Conservation (phyloP, 2,888 invertebrate genomes). For the Andrena minutula region DNA sequence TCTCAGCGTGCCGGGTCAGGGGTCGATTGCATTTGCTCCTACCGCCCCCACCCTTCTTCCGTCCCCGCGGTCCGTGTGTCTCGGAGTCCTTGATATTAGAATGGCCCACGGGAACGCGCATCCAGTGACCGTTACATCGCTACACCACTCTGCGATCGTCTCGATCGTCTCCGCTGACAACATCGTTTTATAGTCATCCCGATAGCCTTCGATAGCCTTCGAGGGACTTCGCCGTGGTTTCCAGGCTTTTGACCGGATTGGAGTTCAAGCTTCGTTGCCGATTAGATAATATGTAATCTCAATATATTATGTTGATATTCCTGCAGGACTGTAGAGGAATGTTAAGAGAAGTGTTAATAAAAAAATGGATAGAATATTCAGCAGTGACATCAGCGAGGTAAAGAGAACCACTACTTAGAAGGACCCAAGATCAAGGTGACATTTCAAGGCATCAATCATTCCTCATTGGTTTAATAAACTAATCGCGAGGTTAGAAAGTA, state of each 20-base stretch:
- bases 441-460: slow-evolving; percentile 30
- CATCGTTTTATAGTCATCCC: slow-evolving; percentile 76
- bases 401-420: not conserved
- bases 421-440: slow-evolving; percentile 28
- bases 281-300: too few relatives aligned
- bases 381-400: too few relatives aligned
- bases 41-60: slow-evolving; percentile 72
- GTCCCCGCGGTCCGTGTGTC: slow-evolving; percentile 61
- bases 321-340: too few relatives aligned
- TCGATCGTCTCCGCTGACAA: slow-evolving; percentile 70
- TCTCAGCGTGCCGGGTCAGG: slow-evolving; percentile 83
- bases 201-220: slow-evolving; percentile 27
- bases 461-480: slow-evolving; percentile 25
- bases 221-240: too few relatives aligned
- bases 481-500: slow-evolving; percentile 10
- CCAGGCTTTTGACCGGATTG: too few relatives aligned
- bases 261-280: too few relatives aligned
- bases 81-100: slow-evolving; percentile 84
- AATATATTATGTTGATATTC: too few relatives aligned
- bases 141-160: slow-evolving; percentile 38
- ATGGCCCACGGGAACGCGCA: slow-evolving; percentile 81
- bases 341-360: too few relatives aligned
- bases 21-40: slow-evolving; percentile 82
- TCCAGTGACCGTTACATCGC: slow-evolving; percentile 77
- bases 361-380: too few relatives aligned